Evolutionary conservation across 2,888 invertebrate genomes (phyloP).

Genomic region (Latheticus oryzae): DNA sequence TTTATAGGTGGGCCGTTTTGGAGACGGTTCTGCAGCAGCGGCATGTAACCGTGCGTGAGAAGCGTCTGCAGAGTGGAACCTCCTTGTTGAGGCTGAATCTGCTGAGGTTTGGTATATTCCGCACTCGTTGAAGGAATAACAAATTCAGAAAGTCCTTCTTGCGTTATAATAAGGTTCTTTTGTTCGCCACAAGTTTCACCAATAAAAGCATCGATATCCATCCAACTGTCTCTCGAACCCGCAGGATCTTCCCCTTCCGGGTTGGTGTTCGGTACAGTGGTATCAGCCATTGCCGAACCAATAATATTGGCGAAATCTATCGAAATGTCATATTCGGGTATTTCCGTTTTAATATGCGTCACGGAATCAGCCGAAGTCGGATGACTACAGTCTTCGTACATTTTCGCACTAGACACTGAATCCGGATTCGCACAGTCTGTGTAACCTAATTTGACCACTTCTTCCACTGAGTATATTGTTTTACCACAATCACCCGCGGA

Average conservation of each 20-base stretch:
- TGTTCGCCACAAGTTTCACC: conserved; percentile 84
- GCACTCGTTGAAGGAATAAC: conserved; percentile 75
- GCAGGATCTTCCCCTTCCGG: conserved; percentile 75
- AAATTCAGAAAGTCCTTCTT: conserved; percentile 76
- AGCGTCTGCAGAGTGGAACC: conserved; percentile 82
- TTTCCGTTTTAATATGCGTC: conserved; percentile 69
- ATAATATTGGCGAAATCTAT: conserved; percentile 88
- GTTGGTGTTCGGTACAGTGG: conserved; percentile 81
- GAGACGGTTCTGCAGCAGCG: conserved; percentile 81
- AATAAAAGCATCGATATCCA: conserved; percentile 90
- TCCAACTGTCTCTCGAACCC: conserved; percentile 86
- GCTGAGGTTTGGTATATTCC: conserved; percentile 62
- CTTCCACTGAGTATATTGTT: conserved; percentile 67
- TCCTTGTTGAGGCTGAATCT: conserved; percentile 63
- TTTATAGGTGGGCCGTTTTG: conserved; percentile 81
- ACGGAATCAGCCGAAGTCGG: conserved; percentile 65
- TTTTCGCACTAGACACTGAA: conserved; percentile 69
- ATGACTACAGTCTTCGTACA: conserved; percentile 70
- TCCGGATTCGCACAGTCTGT: conserved; percentile 68
- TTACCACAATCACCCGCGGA: conserved; percentile 66
- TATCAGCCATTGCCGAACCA: conserved; percentile 89
- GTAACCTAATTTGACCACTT: conserved; percentile 65
- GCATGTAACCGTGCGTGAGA: conserved; percentile 83
- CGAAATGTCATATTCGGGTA: conserved; percentile 75
- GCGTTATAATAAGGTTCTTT: conserved; percentile 74